Percentiles rank a stretch among this genome's conserved stretches.
Evolutionary conservation across 1,140 invertebrate species (phyloP).

Genomic region (Drosophila kohkoa): DNA sequence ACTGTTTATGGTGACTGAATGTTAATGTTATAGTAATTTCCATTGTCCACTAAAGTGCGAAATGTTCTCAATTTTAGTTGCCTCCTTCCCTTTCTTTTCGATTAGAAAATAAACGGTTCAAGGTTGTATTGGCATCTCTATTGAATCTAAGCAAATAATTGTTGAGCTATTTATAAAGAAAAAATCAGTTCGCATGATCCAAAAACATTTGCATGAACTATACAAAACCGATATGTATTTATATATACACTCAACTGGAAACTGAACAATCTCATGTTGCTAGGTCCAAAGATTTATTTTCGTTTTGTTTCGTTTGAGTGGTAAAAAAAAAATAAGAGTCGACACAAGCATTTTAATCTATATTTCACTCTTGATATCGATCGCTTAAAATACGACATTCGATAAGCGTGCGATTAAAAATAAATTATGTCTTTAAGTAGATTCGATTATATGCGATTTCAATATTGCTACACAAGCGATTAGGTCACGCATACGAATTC

Average conservation of each 20-base stretch:
- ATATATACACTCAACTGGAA: neutral
- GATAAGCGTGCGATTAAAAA: neutral
- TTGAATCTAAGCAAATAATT: neutral
- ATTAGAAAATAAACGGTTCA: neutral
- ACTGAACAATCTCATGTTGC: neutral
- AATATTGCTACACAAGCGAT: conserved; percentile 24
- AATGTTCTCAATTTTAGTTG: neutral
- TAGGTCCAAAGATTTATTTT: neutral
- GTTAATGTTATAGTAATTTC: neutral
- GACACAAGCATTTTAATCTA: neutral
- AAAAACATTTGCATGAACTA: neutral
- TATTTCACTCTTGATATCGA: neutral
- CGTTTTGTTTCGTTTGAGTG: neutral
- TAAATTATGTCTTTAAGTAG: conserved; percentile 3
- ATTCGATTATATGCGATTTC: neutral
- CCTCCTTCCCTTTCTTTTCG: neutral
- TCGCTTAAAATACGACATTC: neutral
- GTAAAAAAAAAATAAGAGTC: neutral
- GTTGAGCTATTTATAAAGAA: neutral
- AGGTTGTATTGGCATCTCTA: neutral
- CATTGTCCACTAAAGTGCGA: neutral
- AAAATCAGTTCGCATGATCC: neutral
- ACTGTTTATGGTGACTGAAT: neutral
- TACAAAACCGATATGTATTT: neutral
- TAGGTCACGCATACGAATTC: conserved; percentile 16